Base-by-base conservation (phyloP, 1,140 invertebrate genomes). In the Uloborus diversus region DNA sequence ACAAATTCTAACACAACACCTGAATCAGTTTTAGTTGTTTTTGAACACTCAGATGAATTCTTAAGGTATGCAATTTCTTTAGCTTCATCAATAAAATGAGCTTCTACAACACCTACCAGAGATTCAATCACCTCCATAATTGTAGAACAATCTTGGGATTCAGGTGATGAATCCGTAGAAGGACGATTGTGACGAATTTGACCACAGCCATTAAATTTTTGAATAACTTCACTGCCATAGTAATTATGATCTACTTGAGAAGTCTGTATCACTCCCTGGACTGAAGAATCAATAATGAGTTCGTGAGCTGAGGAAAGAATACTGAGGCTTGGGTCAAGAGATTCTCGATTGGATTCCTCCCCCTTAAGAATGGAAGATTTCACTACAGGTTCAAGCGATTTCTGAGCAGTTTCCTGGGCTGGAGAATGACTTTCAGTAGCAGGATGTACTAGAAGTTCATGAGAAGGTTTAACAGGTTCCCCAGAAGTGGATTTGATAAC, bases 201-300 rank as follows among this genome's bases (percentile, higher is more conserved):
- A 51, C 49, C 9, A 79, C 64, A 51, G 66, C 30, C 23, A 37
- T 73, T 32, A n/a, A n/a, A n/a, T 68, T 49, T 62, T 53, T 42
- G 30, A 30, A 9, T 14, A 13, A 23, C 47, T 66, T 73, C 14
- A 82, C 82, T 42, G 56, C 80, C 83, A 64, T 84, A 86, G 80
- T 87, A 87, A 5, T 85, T 85, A 76, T 87, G 86, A 80, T 87
- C 86, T 28, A 76, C 78, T 14, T 84, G 81, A n/a, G 79, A 80
- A 49, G 33, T 32, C n/a, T 69, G 25, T 20, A 23, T 17, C 2
- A 23, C 13, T n/a, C n/a, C n/a, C n/a, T n/a, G n/a, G n/a, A n/a
- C n/a, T n/a, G n/a, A n/a, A n/a, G n/a, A n/a, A n/a, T n/a, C n/a
- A n/a, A n/a, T n/a, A n/a, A n/a, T n/a, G n/a, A n/a, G n/a, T n/a